Base-by-base conservation (phyloP, 2,797 vertebrate species). In the Rhabdomys pumilio region DNA sequence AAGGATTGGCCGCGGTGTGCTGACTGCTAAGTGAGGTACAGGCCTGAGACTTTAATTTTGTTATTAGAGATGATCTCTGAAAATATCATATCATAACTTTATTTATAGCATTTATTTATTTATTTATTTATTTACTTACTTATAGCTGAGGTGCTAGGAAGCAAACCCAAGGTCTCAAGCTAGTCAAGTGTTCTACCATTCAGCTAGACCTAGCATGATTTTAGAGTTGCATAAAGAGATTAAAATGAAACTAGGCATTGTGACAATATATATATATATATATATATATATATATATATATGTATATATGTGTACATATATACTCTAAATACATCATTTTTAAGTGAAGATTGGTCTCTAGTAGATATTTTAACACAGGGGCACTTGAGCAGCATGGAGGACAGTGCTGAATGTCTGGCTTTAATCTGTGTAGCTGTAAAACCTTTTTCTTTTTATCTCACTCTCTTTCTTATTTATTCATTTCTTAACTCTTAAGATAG, bases 291-390 rank as follows among this genome's bases (percentile, higher is more conserved):
- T 50, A 80, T 29, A 61, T 69, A 14, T 76, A 29, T n/a, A 44
- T 92, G 81, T 50, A 75, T 0, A 55, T 50, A 80, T 29, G 55
- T 69, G 17, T 76, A 29, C 38, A 44, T 44, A 87, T 63, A 63
- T 8, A 59, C 81, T 96, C 47, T n/a, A 92, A 95, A 90, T 72
- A 67, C 8, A 75, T 2, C 7, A 77, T 55, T 4, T 77, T 77
- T 77, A 77, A 59, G 57, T 82, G 17, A 93, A 72, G 61, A 81
- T 61, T 80, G 22, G n/a, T 82, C 3, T 87, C 31, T 55, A 57
- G 53, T 65, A 77, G 89, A 90, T 83, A 90, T 96, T 96, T 92
- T 61, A 93, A 72, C 67, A 8, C 73, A 67, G 76, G 38, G 53
- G 63, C 22, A 65, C 2, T 9, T 65, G 55, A 90, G 5, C 13